phyloP scores from a whole-genome alignment of 2,888 invertebrate species.

The Prenolepis imparis region DNA sequence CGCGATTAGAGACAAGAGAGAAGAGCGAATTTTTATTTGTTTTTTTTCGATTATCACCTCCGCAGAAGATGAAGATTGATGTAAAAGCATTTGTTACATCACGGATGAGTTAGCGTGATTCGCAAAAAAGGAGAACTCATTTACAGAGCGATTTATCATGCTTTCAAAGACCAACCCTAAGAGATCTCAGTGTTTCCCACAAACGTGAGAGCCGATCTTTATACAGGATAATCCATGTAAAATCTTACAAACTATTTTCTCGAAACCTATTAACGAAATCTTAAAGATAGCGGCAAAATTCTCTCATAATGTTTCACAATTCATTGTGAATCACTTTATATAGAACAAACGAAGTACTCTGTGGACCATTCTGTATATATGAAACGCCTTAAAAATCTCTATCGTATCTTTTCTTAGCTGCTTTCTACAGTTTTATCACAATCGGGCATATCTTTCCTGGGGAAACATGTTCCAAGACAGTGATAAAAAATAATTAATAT shows the following conservation, averaged over 20 bases:
- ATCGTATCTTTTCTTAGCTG: background rate
- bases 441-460: background rate
- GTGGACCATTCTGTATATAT: background rate
- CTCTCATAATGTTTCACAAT: background rate
- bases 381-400: background rate
- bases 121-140: background rate
- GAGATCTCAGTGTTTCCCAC: background rate
- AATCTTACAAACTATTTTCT: background rate
- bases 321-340: background rate
- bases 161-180: background rate
- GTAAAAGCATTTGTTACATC: background rate
- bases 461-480: background rate
- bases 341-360: background rate
- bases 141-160: conserved; percentile 22
- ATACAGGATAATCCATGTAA: background rate
- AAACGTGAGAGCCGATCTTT: background rate
- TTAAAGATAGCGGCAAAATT: background rate
- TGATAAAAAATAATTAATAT: background rate
- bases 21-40: background rate
- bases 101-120: background rate
- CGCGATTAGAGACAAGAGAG: background rate
- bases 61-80: conserved; percentile 13
- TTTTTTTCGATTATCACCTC: conserved; percentile 16
- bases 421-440: background rate
- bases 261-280: background rate